Evolutionary conservation across 30 jellyfish, hydroid and myxozoan species (phyloP), one percentile per base, ranked within the genome.

Genomic region (Chironex yamaguchii): DNA sequence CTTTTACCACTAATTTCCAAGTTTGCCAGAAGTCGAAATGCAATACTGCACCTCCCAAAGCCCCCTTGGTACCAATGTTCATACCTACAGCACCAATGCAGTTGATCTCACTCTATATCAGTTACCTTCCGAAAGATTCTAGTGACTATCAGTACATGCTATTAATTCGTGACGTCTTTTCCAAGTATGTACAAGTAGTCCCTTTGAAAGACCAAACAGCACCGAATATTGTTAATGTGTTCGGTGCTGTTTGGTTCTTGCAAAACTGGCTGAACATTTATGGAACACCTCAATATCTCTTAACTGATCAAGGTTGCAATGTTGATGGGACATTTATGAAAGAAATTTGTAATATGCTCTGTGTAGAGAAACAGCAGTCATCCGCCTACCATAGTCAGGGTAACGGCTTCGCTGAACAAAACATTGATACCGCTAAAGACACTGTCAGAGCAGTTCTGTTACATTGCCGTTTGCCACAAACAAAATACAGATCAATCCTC

Each of bases 271-370:
- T 79, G 36, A 62, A 36, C 62, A 64, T 79, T 67, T 82, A 79
- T 63, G 90, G 90, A 29, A 63, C 90, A 21, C 90, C 90, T 25
- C 66, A 36, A 30, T 67, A 34, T 28, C 58, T 79, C 79, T 82
- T 58, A 23, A 62, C 90, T 36, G 49, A 72, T 4, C 34, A 20
- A 22, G 63, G 23, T 9, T 72, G 75, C 34, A 29, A n/a, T 36
- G 34, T 4, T 48, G 36, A n/a, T 50, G 76, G 85, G 24, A 26
- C 42, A 50, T 48, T 72, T 1, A 72, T 72, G 85, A 17, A 4
- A 42, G 76, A 72, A 2, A 26, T 72, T 26, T 72, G 85, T 42
- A 42, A 72, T 50, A n/a, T 50, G 24, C 17, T 72, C 6, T 70
- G 85, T 11, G 29, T 72, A 3, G 76, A 34, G 50, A 14, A 34